A percentile compares a stretch with the other conserved stretches of the same genome.
Conservation (phyloP, 2,113 vertebrate genomes). For the Spermophilus dauricus region DNA sequence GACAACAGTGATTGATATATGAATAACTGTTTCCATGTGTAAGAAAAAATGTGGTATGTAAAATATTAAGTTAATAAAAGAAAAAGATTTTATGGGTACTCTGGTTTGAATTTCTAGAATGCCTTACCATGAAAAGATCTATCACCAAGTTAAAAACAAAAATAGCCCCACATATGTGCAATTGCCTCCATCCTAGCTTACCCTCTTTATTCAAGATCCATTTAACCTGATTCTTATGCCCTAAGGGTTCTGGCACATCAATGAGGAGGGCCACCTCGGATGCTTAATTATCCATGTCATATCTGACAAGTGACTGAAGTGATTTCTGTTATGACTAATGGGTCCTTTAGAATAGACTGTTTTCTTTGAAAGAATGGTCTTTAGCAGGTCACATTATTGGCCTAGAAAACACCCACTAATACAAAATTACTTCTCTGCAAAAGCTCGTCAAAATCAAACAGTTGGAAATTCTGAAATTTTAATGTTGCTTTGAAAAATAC, state of each 20-base stretch:
- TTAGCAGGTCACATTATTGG: background rate
- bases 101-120: slow-evolving; percentile 46
- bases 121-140: background rate
- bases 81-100: background rate
- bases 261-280: background rate
- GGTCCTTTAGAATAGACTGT: background rate
- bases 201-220: background rate
- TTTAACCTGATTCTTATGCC: background rate
- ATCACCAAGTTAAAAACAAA: background rate
- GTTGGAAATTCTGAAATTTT: slow-evolving; percentile 62
- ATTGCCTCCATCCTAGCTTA: background rate
- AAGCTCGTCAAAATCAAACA: slow-evolving; percentile 17
- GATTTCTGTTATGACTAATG: background rate
- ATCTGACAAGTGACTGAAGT: background rate
- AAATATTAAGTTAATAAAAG: slow-evolving; percentile 46
- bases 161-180: background rate
- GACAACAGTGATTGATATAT: background rate
- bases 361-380: background rate
- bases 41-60: slow-evolving; percentile 19
- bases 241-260: background rate
- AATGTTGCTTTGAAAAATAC: slow-evolving; percentile 83
- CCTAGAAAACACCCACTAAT: slow-evolving; percentile 13
- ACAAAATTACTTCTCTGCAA: background rate
- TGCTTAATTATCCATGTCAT: background rate
- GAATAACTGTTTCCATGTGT: background rate